Evolutionary conservation across 2,888 invertebrate species (phyloP), one percentile per base, ranked within the genome.

Genomic region (Erebia epiphron): DNA sequence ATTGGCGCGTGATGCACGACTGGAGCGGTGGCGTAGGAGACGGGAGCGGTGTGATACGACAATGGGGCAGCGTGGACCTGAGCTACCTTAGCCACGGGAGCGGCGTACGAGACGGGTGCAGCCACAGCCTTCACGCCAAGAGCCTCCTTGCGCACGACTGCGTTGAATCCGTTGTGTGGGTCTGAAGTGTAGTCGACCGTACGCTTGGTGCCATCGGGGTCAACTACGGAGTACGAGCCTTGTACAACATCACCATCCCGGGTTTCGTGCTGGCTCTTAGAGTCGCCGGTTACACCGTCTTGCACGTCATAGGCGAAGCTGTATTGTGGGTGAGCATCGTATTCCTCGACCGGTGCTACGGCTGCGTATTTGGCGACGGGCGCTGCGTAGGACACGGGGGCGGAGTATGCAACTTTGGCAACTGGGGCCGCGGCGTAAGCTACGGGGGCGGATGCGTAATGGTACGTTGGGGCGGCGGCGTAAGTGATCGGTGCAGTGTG

Each of bases 21-120:
- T n/a, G 57, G 95, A 95, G 96, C 95, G 14, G 14, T 5, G 94
- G 95, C 75, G 70, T 82, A 80, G n/a, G 64, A 79, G 10, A 79
- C 72, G 66, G 81, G 83, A 1, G 81, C 77, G 21, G 76, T 67
- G 50, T 73, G 67, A 68, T 79, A 82, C 26, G 78, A 75, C 21
- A 81, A 76, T 54, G 81, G 78, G 35, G 81, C 78, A 67, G 76
- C 72, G 63, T 79, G 82, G 41, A 81, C 79, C 43, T 86, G 84
- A 18, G 87, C 81, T n/a, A 83, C 41, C 43, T 83, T 80, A 9
- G 80, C 79, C 1, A 79, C 77, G 14, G 84, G 81, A 4, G 79
- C 79, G 11, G 78, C 77, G 68, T 77, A 77, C 8, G 75, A 69
- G 0, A 82, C 76, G 9, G 80, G 79, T 13, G 85, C 83, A 62